Evolutionary conservation across 2,113 vertebrate genomes (phyloP).

Genomic region (Sebastes schlegelii): DNA sequence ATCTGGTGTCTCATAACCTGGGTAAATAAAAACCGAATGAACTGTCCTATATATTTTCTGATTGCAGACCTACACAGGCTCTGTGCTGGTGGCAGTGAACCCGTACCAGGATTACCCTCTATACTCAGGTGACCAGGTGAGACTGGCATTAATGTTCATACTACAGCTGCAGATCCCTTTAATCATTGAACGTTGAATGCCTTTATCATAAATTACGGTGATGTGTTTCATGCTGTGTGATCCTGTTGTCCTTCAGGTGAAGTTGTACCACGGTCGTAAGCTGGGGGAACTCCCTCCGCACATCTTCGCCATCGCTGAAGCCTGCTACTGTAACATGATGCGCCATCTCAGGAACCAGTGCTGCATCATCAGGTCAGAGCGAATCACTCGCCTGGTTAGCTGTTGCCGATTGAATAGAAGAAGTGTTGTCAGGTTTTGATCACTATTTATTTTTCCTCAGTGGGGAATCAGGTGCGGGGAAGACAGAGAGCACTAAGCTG

Average conservation of each 20-base stretch:
- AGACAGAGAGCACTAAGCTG: conserved; percentile 95
- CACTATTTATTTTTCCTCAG: conserved; percentile 73
- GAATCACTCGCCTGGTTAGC: too few species aligned
- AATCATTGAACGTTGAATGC: neutral
- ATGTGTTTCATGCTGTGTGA: neutral
- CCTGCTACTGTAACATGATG: conserved; percentile 91
- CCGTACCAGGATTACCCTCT: conserved; percentile 91
- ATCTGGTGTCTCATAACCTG: neutral
- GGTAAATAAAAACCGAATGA: neutral
- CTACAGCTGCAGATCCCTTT: neutral
- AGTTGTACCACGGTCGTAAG: conserved; percentile 84
- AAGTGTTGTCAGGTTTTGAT: neutral
- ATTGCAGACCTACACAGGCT: conserved; percentile 91
- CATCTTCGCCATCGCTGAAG: conserved; percentile 92
- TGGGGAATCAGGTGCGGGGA: conserved; percentile 96
- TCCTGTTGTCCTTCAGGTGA: conserved; percentile 69
- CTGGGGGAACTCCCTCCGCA: conserved; percentile 92
- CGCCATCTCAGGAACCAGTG: conserved; percentile 89
- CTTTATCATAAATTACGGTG: neutral
- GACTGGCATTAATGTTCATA: conserved; percentile 49
- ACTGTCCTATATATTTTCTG: neutral
- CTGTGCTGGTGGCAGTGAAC: conserved; percentile 94
- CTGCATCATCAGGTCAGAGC: conserved; percentile 92
- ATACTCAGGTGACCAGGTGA: conserved; percentile 89
- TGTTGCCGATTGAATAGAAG: too few species aligned